These are phyloP conservation scores for Arion vulgaris DNA, from an alignment of 1,140 invertebrate genomes.

Conservation along the genomic window DNA sequence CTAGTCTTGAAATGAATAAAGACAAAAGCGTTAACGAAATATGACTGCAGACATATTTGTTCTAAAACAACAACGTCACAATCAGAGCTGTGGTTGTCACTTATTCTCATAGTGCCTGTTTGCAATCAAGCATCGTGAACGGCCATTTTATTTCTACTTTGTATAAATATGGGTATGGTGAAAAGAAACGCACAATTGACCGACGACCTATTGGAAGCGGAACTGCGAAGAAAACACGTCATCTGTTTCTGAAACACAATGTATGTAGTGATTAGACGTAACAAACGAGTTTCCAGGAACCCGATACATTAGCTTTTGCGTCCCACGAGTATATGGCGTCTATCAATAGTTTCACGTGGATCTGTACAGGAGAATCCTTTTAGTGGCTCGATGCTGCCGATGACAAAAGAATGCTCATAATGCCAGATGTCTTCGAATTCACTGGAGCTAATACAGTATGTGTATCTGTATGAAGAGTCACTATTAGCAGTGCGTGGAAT, in stretches of 20 bases:
- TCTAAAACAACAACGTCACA: no score
- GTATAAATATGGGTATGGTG: background rate
- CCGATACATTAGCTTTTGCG: background rate
- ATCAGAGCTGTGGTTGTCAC: no score
- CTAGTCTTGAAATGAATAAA: no score
- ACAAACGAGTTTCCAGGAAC: background rate
- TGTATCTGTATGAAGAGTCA: no score
- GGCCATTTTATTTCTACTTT: background rate
- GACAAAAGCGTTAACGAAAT: no score
- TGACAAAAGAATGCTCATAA: background rate
- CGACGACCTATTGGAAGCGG: background rate
- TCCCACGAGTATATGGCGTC: background rate
- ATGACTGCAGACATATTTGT: no score
- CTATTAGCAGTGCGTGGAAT: no score
- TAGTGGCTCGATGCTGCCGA: background rate
- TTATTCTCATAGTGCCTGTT: no score
- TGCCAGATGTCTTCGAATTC: background rate
- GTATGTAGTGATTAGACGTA: background rate
- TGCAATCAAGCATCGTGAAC: no score
- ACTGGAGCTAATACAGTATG: no score
- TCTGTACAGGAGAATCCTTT: background rate
- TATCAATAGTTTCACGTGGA: constrained; percentile 14
- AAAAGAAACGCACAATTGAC: no score
- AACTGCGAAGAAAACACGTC: background rate
- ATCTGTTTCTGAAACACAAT: background rate